Evolutionary conservation across 2,113 vertebrate species (phyloP).

Genomic region (Onychostruthus taczanowskii): DNA sequence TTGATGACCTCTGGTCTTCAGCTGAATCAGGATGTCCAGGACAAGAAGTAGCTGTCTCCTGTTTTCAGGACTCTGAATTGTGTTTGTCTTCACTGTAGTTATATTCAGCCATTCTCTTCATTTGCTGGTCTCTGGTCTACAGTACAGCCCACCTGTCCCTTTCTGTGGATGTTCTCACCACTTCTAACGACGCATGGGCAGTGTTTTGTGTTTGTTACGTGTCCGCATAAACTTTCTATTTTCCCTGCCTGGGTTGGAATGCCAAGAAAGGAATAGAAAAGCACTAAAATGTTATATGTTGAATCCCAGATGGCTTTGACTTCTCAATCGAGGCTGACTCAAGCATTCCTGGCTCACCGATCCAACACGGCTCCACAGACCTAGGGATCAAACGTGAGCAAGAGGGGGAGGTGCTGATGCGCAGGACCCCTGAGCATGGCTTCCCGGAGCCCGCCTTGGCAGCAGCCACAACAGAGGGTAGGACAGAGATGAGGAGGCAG

Average conservation of each 20-base stretch:
- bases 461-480: slow-evolving; percentile 96
- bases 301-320: slow-evolving; percentile 99
- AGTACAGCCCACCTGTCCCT: slow-evolving; percentile 61
- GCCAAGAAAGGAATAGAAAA: slow-evolving; percentile 73
- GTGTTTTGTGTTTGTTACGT: slow-evolving; percentile 65
- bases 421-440: slow-evolving; percentile 81
- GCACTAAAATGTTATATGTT: slow-evolving; percentile 91
- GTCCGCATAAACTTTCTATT: slow-evolving; percentile 66
- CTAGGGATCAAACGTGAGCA: slow-evolving; percentile 85
- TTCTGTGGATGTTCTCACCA: slow-evolving; percentile 61
- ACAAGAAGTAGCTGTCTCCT: slow-evolving; percentile 27
- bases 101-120: not conserved
- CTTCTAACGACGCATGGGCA: slow-evolving; percentile 35
- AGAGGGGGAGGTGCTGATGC: slow-evolving; percentile 85
- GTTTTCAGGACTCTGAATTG: slow-evolving; percentile 21
- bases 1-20: slow-evolving; percentile 38
- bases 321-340: slow-evolving; percentile 93
- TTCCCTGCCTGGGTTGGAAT: slow-evolving; percentile 74
- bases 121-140: slow-evolving; percentile 50
- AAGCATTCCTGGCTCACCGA: slow-evolving; percentile 89
- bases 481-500: slow-evolving; percentile 87
- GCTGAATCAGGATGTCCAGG: slow-evolving; percentile 40
- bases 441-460: slow-evolving; percentile 85
- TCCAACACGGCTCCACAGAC: slow-evolving; percentile 86
- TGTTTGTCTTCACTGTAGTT: slow-evolving; percentile 46